Evolutionary conservation across 2,888 invertebrate genomes (phyloP).

Genomic region (Cetonia aurata): DNA sequence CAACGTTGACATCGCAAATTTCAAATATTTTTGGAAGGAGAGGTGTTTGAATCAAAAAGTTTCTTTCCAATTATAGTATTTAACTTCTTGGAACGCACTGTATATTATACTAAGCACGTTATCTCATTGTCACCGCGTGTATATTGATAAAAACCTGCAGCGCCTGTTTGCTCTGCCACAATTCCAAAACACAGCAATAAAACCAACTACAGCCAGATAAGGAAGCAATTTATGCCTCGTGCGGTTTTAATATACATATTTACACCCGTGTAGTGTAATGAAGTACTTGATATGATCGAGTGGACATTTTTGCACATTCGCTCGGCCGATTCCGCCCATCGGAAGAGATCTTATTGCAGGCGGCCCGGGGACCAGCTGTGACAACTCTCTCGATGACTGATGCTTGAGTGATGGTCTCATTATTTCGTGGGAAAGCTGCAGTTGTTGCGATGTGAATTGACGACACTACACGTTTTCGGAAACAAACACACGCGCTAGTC

Average conservation of each 20-base stretch:
- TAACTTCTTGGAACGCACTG: too few relatives aligned
- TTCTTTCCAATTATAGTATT: too few relatives aligned
- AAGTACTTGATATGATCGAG: conserved; percentile 58
- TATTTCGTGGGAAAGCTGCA: conserved; percentile 58
- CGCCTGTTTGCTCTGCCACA: background rate
- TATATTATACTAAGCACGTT: too few relatives aligned
- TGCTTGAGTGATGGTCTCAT: conserved; percentile 60
- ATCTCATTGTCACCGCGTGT: too few relatives aligned
- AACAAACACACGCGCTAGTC: conserved; percentile 2
- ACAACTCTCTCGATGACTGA: conserved; percentile 55
- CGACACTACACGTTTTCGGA: conserved; percentile 48
- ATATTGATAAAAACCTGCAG: too few relatives aligned
- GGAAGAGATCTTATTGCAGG: conserved; percentile 55
- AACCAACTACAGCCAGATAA: conserved; percentile 52
- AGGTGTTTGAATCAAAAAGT: too few relatives aligned
- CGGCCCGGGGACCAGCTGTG: conserved; percentile 50
- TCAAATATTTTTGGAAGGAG: too few relatives aligned
- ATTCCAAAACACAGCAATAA: conserved; percentile 5
- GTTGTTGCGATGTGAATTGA: conserved; percentile 51
- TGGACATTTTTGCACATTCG: conserved; percentile 54
- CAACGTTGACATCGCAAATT: too few relatives aligned
- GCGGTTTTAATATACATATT: conserved; percentile 24
- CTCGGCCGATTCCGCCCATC: conserved; percentile 12
- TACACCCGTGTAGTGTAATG: conserved; percentile 52
- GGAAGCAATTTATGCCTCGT: conserved; percentile 53